phyloP scores from a whole-genome alignment of 92 coral and sea anemone species.

The Zoanthus sociatus region DNA sequence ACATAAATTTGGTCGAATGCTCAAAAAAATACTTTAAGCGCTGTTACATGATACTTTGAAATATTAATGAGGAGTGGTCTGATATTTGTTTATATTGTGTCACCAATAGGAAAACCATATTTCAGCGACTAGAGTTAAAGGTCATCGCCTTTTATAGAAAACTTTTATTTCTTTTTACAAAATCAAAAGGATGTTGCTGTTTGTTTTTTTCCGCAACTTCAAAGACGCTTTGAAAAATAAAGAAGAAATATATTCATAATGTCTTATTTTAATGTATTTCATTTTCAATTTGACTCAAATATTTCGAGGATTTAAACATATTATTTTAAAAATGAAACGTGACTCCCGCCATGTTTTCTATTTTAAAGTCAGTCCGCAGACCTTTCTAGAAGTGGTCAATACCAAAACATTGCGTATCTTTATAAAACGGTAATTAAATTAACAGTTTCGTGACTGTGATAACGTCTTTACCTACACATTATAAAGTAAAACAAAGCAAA shows the following conservation, averaged over 20 bases:
- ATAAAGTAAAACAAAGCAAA: too few relatives aligned
- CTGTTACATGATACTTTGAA: conserved; percentile 37
- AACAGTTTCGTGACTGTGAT: too few relatives aligned
- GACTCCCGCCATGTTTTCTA: background rate
- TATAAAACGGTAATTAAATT: too few relatives aligned
- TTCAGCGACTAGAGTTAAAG: background rate
- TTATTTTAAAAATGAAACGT: background rate
- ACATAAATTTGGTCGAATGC: background rate
- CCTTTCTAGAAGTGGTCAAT: too few relatives aligned
- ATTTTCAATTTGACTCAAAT: background rate
- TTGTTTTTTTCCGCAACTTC: background rate
- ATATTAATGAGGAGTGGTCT: conserved; percentile 1
- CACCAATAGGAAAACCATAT: conserved; percentile 30
- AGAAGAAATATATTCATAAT: background rate
- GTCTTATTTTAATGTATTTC: background rate
- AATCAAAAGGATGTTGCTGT: background rate
- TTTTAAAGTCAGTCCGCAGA: background rate
- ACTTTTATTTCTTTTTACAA: conserved; percentile 5
- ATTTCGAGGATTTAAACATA: background rate
- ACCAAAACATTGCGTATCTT: too few relatives aligned
- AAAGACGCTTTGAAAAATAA: background rate
- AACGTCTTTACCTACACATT: too few relatives aligned
- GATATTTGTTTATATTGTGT: conserved; percentile 32
- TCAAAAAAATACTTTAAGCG: background rate
- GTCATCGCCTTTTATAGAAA: conserved; percentile 26